Conservation (phyloP, 2,113 vertebrate genomes). For the Archilochus colubris region DNA sequence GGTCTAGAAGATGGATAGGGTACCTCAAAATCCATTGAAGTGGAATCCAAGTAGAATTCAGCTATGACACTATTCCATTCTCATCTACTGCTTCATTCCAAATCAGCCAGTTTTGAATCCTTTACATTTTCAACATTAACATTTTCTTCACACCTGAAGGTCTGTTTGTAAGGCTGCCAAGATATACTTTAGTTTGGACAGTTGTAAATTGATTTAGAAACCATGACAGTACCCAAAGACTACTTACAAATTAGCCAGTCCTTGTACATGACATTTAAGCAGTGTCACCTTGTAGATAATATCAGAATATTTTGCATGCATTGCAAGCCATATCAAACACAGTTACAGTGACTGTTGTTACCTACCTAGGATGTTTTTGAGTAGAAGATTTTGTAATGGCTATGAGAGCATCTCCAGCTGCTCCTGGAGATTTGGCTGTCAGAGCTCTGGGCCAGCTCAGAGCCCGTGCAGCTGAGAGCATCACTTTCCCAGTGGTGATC, state of each 20-base stretch:
- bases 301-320: not conserved
- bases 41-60: not conserved
- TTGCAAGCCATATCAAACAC: not conserved
- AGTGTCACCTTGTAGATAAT: not conserved
- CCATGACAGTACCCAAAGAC: not conserved
- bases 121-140: not conserved
- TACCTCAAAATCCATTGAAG: not conserved
- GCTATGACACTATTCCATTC: not conserved
- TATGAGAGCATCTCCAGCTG: accelerated
- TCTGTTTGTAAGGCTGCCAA: not conserved
- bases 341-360: not conserved
- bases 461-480: not conserved
- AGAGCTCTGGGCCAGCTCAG: not conserved
- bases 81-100: not conserved
- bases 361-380: not conserved
- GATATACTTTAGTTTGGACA: not conserved
- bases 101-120: not conserved
- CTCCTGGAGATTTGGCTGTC: not conserved
- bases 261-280: not conserved
- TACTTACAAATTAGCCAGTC: not conserved
- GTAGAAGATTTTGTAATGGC: not conserved
- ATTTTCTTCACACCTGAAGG: not conserved
- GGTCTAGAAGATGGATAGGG: not conserved
- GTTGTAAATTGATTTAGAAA: not conserved
- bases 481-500: not conserved